Evolutionary conservation across 2,888 invertebrate genomes (phyloP).

Genomic region (Romanomermis culicivorax): DNA sequence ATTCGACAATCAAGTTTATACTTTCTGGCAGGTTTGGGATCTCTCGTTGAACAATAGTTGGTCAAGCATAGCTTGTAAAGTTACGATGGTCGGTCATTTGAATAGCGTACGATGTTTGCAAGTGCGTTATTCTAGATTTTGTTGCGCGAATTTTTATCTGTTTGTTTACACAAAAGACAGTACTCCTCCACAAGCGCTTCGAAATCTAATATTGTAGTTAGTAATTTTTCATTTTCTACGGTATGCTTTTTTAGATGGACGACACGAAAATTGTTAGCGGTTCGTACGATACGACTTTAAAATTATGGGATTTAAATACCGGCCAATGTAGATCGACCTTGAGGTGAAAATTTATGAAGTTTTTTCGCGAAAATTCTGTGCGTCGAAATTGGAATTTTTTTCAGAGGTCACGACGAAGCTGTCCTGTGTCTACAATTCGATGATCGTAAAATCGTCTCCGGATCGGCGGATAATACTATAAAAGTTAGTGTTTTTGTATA

Average conservation of each 20-base stretch:
- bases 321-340: constrained; percentile 33
- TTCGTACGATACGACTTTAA: constrained; percentile 35
- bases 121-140: too few species aligned
- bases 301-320: constrained; percentile 34
- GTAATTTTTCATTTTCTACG: too few species aligned
- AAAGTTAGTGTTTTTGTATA: constrained; percentile 25
- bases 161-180: too few species aligned
- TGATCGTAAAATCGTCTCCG: constrained; percentile 31
- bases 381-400: too few species aligned
- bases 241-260: constrained; percentile 25
- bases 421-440: constrained; percentile 35
- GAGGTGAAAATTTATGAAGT: constrained; percentile 19
- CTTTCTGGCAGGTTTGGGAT: constrained; percentile 34
- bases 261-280: constrained; percentile 34
- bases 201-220: too few species aligned
- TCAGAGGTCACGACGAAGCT: constrained; percentile 33
- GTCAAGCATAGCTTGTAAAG: constrained; percentile 37
- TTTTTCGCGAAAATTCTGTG: neutral
- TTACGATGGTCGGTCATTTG: constrained; percentile 36
- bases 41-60: constrained; percentile 32
- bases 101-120: constrained; percentile 36
- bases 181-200: too few species aligned
- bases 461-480: constrained; percentile 34
- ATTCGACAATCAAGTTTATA: too few species aligned
- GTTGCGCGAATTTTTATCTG: too few species aligned